A percentile compares a stretch with the other conserved stretches of the same genome.
Evolutionary conservation across 2,888 invertebrate species (phyloP).

Genomic region (Hirtodrosophila alboralis): DNA sequence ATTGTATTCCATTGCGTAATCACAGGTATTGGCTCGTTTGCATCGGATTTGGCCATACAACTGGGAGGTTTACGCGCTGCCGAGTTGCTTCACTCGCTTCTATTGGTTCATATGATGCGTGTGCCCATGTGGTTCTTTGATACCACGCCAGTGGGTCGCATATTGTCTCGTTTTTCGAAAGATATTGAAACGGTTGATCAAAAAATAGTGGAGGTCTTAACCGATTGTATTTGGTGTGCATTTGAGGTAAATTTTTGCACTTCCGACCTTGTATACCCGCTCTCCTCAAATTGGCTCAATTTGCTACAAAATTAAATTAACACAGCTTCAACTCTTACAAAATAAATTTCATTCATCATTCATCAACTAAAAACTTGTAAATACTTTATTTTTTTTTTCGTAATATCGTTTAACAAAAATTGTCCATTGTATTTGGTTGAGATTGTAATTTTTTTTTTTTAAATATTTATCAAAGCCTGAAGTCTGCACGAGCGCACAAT

Average conservation of each 20-base stretch:
- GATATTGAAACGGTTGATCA: conserved; percentile 84
- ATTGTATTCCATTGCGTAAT: conserved; percentile 33
- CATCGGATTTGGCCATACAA: conserved; percentile 88
- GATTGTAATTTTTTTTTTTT: no score
- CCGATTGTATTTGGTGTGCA: conserved; percentile 86
- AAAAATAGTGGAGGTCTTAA: conserved; percentile 84
- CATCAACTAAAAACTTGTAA: no score
- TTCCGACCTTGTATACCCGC: no score
- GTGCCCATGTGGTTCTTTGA: conserved; percentile 87
- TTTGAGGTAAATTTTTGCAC: conserved; percentile 85
- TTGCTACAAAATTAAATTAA: conserved; percentile 9
- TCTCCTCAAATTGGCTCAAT: not conserved
- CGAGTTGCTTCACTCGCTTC: conserved; percentile 81
- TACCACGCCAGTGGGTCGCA: conserved; percentile 87
- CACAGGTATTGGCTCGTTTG: conserved; percentile 88
- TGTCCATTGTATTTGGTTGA: conserved; percentile 29
- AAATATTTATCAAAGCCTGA: conserved; percentile 7
- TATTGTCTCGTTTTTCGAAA: conserved; percentile 86
- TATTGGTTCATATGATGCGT: conserved; percentile 85
- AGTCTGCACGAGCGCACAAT: not conserved
- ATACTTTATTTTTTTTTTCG: no score
- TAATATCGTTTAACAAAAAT: not conserved
- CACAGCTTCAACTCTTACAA: no score
- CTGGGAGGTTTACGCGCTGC: conserved; percentile 85
- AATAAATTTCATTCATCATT: no score